Base-by-base conservation (phyloP, 1,140 invertebrate genomes). In the Idris sp. region DNA sequence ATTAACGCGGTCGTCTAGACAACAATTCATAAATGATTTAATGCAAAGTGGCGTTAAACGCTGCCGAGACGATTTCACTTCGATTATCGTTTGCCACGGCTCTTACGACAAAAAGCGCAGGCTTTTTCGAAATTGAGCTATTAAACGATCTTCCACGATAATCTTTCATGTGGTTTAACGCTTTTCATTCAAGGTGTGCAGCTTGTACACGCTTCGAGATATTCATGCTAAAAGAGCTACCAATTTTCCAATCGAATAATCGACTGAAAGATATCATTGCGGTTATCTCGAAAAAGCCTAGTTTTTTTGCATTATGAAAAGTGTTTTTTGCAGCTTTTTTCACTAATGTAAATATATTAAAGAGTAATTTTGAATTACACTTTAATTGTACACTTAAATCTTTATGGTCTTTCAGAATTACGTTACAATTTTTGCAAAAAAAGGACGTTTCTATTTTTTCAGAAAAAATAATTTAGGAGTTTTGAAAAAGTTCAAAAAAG, bases 131-230 rank as follows among this genome's bases (percentile, higher is more conserved):
- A 65, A 71, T 61, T 26, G 16, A 14, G 54, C 46, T 51, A 59
- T 76, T 71, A 77, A 77, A 74, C 61, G 71, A 56, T 71, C 56
- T n/a, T n/a, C n/a, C 53, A 53, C 54, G 64, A 77, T 77, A 74
- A 74, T 77, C 61, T 71, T 56, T 43, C 56, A 43, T 51, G 22
- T 64, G 46, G 56, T 69, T 73, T 65, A 48, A 10, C 54, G 35
- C 19, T 22, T 28, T 53, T 6, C 26, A n/a, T 15, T 36, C 11
- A 9, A 15, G 28, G 36, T 10, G 19, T 40, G 36, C 11, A 13
- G 13, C 15, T 54, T 16, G 19, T 18, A 53, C 44, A 49, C 4
- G 19, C 18, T 61, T 58, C 14, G 8, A 53, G 36, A 6, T 71
- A 56, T 38, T 26, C 33, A 36, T 56, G 36, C 35, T 48, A 16